phyloP scores from a whole-genome alignment of 2,797 vertebrate genomes.

The Odontamblyopus rebecca region DNA sequence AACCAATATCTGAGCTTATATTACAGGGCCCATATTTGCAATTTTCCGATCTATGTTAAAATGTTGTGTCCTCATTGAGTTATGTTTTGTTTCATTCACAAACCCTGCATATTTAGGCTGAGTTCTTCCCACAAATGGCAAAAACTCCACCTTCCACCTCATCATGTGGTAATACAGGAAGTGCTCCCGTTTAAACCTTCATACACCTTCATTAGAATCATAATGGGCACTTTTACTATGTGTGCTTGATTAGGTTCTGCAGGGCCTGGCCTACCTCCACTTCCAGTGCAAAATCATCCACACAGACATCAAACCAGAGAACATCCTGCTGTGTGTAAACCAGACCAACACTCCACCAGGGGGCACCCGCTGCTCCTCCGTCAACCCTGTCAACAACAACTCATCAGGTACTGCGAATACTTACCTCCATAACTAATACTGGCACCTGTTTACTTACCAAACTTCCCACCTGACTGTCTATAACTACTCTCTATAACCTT shows the following conservation, averaged over 20 bases:
- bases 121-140: no score
- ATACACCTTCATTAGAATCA: not conserved
- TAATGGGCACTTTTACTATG: not conserved
- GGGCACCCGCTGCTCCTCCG: conserved; percentile 21
- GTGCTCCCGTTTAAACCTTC: no score
- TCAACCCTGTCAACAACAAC: conserved; percentile 27
- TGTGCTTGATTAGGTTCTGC: conserved; percentile 76
- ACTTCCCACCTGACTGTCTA: no score
- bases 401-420: conserved; percentile 28
- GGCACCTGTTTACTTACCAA: not conserved
- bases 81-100: no score
- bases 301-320: conserved; percentile 87
- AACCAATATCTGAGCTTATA: no score
- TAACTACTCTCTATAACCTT: not conserved
- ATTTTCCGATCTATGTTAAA: no score
- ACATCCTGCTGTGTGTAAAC: conserved; percentile 75
- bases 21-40: no score
- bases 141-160: no score
- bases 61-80: no score
- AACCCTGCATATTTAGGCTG: no score
- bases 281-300: conserved; percentile 84
- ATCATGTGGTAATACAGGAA: no score
- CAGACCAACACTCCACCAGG: conserved; percentile 54
- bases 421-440: not conserved
- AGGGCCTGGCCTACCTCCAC: conserved; percentile 86